Percentiles rank a stretch among this genome's conserved stretches.
Evolutionary conservation across 2,888 invertebrate species (phyloP).

Genomic region (Nematopogon swammerdamellus): DNA sequence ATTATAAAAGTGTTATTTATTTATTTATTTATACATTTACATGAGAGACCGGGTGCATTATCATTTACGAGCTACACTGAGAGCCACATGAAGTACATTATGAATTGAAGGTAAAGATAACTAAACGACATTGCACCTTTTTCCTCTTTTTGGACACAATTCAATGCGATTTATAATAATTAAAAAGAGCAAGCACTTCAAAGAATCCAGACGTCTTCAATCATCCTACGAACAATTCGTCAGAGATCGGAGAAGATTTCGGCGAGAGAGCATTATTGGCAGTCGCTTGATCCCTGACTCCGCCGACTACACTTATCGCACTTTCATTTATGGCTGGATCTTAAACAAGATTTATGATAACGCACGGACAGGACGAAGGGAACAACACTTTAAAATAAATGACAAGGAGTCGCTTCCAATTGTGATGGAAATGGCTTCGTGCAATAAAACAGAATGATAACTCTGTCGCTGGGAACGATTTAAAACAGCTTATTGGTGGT

Average conservation of each 20-base stretch:
- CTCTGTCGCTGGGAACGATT: slow-evolving; percentile 50
- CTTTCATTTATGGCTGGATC: slow-evolving; percentile 44
- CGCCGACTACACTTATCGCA: slow-evolving; percentile 52
- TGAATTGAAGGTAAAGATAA: too few species aligned
- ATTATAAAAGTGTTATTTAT: too few species aligned
- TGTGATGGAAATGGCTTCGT: slow-evolving; percentile 56
- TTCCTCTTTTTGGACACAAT: too few species aligned
- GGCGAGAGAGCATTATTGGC: slow-evolving; percentile 44
- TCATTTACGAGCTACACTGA: too few species aligned
- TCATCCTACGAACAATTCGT: slow-evolving; percentile 36
- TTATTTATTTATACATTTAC: too few species aligned
- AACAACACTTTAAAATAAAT: slow-evolving; percentile 54
- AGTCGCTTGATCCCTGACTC: slow-evolving; percentile 16
- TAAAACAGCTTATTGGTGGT: slow-evolving; percentile 19
- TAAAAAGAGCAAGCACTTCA: not conserved
- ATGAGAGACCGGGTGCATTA: too few species aligned
- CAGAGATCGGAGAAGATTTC: slow-evolving; percentile 39
- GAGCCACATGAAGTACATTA: too few species aligned
- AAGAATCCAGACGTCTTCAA: not conserved
- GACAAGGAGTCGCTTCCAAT: slow-evolving; percentile 54
- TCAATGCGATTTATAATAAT: not conserved
- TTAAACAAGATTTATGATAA: slow-evolving; percentile 58
- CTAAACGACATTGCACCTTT: too few species aligned
- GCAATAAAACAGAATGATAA: slow-evolving; percentile 58
- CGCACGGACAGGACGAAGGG: slow-evolving; percentile 42